Conservation (phyloP, 2,888 invertebrate species). For the Tenthredo livida region DNA sequence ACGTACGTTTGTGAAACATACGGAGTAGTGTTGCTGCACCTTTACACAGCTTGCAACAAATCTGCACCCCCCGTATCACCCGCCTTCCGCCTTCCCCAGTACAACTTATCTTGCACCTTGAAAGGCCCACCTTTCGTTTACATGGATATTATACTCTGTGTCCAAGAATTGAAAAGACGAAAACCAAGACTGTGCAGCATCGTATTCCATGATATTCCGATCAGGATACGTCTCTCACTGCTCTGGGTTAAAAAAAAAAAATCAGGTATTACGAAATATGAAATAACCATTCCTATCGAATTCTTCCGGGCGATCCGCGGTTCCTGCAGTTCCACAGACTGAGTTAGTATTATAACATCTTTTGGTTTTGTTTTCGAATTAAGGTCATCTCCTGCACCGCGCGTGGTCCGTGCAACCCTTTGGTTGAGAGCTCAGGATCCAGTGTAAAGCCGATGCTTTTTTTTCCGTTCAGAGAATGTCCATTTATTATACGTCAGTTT, state of each 20-base stretch:
- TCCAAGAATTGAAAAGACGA: not conserved
- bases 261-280: not conserved
- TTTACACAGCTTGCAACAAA: slow-evolving; percentile 18
- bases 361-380: not conserved
- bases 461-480: not conserved
- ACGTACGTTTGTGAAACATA: not conserved
- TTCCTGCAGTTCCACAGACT: not conserved
- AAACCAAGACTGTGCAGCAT: not conserved
- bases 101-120: not conserved
- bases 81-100: not conserved
- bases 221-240: not conserved
- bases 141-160: not conserved
- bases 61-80: slow-evolving; percentile 15
- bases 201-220: not conserved
- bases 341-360: not conserved
- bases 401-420: not conserved
- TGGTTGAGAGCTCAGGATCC: not conserved
- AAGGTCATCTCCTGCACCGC: not conserved
- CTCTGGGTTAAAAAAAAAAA: not conserved
- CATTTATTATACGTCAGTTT: not conserved
- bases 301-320: not conserved
- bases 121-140: slow-evolving; percentile 6
- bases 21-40: not conserved
- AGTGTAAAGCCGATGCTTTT: not conserved
- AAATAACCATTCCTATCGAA: not conserved